Evolutionary conservation across 2,888 invertebrate genomes (phyloP), one percentile per base, ranked within the genome.

Genomic region (Epiblema foenella): DNA sequence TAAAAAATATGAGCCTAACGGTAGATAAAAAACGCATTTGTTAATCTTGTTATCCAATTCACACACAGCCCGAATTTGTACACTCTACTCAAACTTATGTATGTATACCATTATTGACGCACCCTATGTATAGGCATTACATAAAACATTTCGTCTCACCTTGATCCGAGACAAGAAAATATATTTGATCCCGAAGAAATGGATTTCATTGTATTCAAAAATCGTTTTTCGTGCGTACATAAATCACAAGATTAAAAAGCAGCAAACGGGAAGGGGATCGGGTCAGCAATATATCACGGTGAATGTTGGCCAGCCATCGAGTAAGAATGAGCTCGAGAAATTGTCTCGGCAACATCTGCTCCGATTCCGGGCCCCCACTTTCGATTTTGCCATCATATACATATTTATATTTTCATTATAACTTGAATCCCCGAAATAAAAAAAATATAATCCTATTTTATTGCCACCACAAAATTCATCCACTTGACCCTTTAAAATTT

Each of bases 181-280:
- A 80, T 78, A 70, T 77, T 71, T 71, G 74, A 69, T 62, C 68
- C 68, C 68, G 69, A 62, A 73, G 74, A 80, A 82, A 83, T 81
- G 80, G 79, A 80, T 80, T 79, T 79, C 77, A 79, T 82, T 83
- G 79, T 80, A 83, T 83, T 85, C 82, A 83, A 84, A 83, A 83
- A 84, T 79, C 80, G 83, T 81, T 84, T 78, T 77, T 77, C 77
- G 78, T 78, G 74, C 77, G 77, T 74, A 77, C 75, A 85, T 87
- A 86, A 86, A 86, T 86, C 86, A 84, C 77, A 70, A 82, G 85
- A 86, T 87, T 86, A 86, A 86, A 87, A 86, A 85, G 81, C 83
- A 81, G 80, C 80, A 83, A 84, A 81, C 78, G 83, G 79, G 77
- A 76, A 79, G 78, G 77, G 79, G 78, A 78, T 78, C 75, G 83